phyloP scores from a whole-genome alignment of 2,797 vertebrate genomes.

The Podarcis siculus region DNA sequence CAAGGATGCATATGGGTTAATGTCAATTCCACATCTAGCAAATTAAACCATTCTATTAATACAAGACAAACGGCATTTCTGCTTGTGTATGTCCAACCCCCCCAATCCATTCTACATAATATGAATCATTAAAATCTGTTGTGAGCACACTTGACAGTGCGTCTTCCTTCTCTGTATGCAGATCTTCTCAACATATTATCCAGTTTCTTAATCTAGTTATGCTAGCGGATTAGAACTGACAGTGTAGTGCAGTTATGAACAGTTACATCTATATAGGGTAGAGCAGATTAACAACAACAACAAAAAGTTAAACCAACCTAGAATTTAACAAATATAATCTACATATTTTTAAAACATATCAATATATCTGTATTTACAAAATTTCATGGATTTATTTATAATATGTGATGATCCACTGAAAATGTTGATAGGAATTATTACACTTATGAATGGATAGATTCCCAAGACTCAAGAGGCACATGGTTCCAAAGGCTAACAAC shows the following conservation, averaged over 20 bases:
- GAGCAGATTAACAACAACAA: conserved; percentile 30
- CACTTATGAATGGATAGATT: conserved; percentile 83
- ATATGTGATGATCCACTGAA: conserved; percentile 72
- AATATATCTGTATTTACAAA: conserved; percentile 69
- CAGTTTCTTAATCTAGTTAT: conserved; percentile 33
- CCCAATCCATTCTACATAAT: conserved; percentile 19
- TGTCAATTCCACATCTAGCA: conserved; percentile 48
- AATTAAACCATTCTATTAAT: conserved; percentile 39
- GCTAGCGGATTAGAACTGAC: conserved; percentile 32
- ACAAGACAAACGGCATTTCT: conserved; percentile 56
- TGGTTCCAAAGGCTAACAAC: conserved; percentile 81
- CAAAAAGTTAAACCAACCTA: conserved; percentile 28
- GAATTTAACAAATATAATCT: conserved; percentile 54
- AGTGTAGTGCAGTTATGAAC: conserved; percentile 15
- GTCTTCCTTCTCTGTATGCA: conserved; percentile 1
- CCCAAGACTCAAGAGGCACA: conserved; percentile 82
- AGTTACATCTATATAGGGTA: conserved; percentile 35
- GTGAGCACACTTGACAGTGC: conserved; percentile 42
- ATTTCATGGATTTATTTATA: conserved; percentile 57
- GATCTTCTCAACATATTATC: conserved; percentile 60
- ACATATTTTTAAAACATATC: conserved; percentile 63
- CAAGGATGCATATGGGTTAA: background rate
- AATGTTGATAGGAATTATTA: conserved; percentile 72
- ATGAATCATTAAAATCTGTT: conserved; percentile 60
- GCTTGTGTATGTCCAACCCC: conserved; percentile 9